A percentile compares a stretch with the other conserved stretches of the same genome.
These are phyloP conservation scores for Ceyx cyanopectus DNA, from an alignment of 2,113 vertebrate genomes.

Conservation along the genomic window DNA sequence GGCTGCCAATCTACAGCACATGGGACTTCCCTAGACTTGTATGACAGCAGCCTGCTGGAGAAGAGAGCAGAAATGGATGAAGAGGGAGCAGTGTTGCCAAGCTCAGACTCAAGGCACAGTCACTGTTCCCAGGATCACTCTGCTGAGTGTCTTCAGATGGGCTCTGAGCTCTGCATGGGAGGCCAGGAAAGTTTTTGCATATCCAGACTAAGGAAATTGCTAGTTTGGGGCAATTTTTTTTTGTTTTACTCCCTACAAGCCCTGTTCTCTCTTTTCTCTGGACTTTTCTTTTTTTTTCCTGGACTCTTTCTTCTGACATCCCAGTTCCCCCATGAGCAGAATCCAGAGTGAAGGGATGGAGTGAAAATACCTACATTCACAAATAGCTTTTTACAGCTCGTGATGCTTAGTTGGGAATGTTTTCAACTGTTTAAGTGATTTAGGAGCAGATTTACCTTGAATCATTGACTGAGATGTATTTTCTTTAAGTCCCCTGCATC, in stretches of 20 bases:
- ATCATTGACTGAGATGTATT: background rate
- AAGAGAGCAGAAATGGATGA: background rate
- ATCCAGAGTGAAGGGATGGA: background rate
- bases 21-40: background rate
- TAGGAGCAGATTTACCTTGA: background rate
- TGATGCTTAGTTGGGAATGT: background rate
- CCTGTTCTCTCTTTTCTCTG: background rate
- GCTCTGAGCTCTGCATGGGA: too few relatives aligned
- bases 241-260: background rate
- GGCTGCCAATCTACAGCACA: too few relatives aligned
- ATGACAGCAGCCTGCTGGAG: background rate
- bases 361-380: background rate
- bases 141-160: accelerated
- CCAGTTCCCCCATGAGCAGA: accelerated
- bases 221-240: background rate
- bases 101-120: background rate
- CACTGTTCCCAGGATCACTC: accelerated
- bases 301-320: background rate
- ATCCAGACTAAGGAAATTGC: background rate
- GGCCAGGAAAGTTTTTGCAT: accelerated
- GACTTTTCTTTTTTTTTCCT: background rate
- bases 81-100: background rate
- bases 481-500: background rate
- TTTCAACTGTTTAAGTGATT: background rate
- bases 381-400: accelerated